Base-by-base conservation (phyloP, 2,113 vertebrate species). In the Rhegmatorhina hoffmannsi region DNA sequence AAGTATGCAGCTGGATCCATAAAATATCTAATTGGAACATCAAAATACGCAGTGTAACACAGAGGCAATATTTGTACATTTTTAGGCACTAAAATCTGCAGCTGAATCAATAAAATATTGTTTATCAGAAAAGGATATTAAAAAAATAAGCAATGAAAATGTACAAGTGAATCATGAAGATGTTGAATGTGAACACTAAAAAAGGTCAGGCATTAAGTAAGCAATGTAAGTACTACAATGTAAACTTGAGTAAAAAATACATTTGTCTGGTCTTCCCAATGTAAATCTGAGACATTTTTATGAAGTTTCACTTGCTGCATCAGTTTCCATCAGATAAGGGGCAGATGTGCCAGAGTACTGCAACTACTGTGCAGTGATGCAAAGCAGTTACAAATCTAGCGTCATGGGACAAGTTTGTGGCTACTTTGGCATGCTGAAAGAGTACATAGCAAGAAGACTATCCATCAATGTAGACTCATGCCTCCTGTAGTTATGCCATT, bases 91-190 rank as follows among this genome's bases (percentile, higher is more conserved):
- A 92, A 92, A 95, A 77, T 90, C 70, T 87, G 83, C 90, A 96
- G 82, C 92, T 95, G 96, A 95, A 95, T 84, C 88, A 92, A 91
- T 91, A 96, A 95, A 97, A 84, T 76, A 90, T 36, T 92, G n/a
- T 90, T 90, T 89, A 87, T 89, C 58, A 63, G 59, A 55, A 59
- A 34, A 33, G 25, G 9, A 43, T 59, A 58, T 55, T 3, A 34
- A 76, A 76, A 67, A 6, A 6, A 14, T 31, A 7, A 50, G 6
- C 38, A 49, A 60, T 44, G 18, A 93, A 93, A 93, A 86, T 15
- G 5, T 55, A 60, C 7, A 43, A 83, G 29, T 47, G 47, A 87
- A 73, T 89, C 31, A 91, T 6, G 6, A 74, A 80, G 34, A 80
- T 52, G 25, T 68, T 83, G 83, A 86, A 72, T 60, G 19, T 72